phyloP scores from a whole-genome alignment of 2,797 vertebrate species.

The Enoplosus armatus region DNA sequence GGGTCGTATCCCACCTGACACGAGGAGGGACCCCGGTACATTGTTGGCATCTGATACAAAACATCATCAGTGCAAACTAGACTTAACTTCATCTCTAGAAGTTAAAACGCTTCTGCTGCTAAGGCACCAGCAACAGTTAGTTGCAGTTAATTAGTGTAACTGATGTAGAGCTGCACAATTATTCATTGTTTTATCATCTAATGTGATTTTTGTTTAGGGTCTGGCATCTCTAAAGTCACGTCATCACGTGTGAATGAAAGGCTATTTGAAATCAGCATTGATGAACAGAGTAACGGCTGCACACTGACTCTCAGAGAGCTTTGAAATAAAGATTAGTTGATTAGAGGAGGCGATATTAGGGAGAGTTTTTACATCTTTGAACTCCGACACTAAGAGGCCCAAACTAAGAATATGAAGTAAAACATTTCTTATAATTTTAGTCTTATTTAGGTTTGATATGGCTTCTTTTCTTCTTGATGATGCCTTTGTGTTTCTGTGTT shows the following conservation, averaged over 20 bases:
- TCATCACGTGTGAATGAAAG: neutral
- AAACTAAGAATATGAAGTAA: neutral
- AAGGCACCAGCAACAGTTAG: constrained; percentile 74
- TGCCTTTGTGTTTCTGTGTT: neutral
- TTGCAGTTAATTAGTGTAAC: constrained; percentile 17
- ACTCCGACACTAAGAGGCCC: neutral
- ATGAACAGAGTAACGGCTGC: neutral
- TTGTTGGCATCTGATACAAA: constrained; percentile 47
- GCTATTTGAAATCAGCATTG: neutral
- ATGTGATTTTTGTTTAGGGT: neutral
- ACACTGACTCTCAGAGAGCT: neutral
- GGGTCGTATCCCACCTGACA: constrained; percentile 18
- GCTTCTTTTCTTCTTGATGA: neutral
- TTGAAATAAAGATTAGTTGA: neutral
- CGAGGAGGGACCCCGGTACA: neutral
- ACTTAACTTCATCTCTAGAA: constrained; percentile 24
- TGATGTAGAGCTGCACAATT: constrained; percentile 11
- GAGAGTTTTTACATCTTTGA: neutral
- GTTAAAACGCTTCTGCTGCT: constrained; percentile 43
- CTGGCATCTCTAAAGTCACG: constrained; percentile 4
- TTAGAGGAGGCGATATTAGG: too few species aligned
- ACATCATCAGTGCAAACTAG: constrained; percentile 31
- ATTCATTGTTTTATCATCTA: neutral
- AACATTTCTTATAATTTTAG: neutral
- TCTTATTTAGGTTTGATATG: neutral